A percentile compares a stretch with the other conserved stretches of the same genome.
Evolutionary conservation across 1,140 invertebrate species (phyloP).

Genomic region (Argopecten irradians): DNA sequence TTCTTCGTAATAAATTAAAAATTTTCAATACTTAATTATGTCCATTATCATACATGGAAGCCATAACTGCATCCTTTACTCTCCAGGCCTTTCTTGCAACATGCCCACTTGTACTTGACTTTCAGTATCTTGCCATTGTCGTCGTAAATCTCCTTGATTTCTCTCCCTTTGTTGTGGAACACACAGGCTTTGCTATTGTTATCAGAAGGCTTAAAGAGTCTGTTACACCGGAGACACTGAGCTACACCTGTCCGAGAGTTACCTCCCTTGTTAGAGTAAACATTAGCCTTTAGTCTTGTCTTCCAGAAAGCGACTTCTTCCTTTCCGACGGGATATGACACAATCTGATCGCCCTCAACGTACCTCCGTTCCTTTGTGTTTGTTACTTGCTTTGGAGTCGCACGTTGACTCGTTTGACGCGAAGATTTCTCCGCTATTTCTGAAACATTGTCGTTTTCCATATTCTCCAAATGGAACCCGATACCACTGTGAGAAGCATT

Average conservation of each 20-base stretch:
- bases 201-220: constrained; percentile 62
- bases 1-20: too few species aligned
- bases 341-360: constrained; percentile 58
- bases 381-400: not conserved
- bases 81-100: constrained; percentile 64
- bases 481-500: constrained; percentile 57
- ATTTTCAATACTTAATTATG: too few species aligned
- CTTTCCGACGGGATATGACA: constrained; percentile 47
- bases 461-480: constrained; percentile 60
- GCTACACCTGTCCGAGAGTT: constrained; percentile 81
- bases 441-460: constrained; percentile 33
- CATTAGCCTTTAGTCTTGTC: constrained; percentile 44
- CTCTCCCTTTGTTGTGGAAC: constrained; percentile 64
- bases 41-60: constrained; percentile 58
- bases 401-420: not conserved
- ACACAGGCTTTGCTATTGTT: constrained; percentile 64
- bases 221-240: constrained; percentile 71
- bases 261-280: constrained; percentile 44
- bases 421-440: not conserved
- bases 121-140: constrained; percentile 57
- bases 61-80: constrained; percentile 60
- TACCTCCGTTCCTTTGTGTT: constrained; percentile 55
- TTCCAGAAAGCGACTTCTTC: constrained; percentile 57
- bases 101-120: constrained; percentile 67
- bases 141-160: constrained; percentile 65